A percentile compares a stretch with the other conserved stretches of the same genome.
These are phyloP conservation scores for Eumacrocentrus americanus DNA, from an alignment of 2,888 invertebrate species.

Conservation along the genomic window DNA sequence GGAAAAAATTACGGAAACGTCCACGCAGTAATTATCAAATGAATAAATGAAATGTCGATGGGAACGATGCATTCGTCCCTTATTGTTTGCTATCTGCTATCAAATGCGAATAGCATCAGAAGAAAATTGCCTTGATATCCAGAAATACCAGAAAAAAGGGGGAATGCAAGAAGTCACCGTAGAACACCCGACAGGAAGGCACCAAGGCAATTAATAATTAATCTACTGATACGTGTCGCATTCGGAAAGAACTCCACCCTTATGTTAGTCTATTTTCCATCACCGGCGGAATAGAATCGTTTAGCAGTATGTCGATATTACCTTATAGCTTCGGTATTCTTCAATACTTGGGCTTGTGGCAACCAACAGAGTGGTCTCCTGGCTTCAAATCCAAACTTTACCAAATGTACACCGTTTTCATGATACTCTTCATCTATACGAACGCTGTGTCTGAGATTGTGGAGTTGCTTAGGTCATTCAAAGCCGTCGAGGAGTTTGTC, in stretches of 20 bases:
- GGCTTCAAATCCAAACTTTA: slow-evolving; percentile 9
- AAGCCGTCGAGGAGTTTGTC: slow-evolving; percentile 2
- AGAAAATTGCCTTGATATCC: too few relatives aligned
- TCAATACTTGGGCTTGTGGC: slow-evolving; percentile 15
- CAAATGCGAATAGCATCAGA: too few relatives aligned
- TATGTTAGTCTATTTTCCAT: not conserved
- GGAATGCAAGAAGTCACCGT: too few relatives aligned
- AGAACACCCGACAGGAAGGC: too few relatives aligned
- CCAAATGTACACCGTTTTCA: slow-evolving; percentile 4
- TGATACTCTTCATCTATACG: not conserved
- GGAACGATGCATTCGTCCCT: too few relatives aligned
- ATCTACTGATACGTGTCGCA: too few relatives aligned
- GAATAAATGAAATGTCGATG: too few relatives aligned
- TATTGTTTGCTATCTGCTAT: too few relatives aligned
- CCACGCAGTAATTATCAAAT: too few relatives aligned
- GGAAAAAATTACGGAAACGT: too few relatives aligned
- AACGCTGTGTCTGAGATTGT: slow-evolving; percentile 3
- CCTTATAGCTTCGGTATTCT: slow-evolving; percentile 8
- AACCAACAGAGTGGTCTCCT: not conserved
- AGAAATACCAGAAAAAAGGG: not conserved
- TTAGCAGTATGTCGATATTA: not conserved
- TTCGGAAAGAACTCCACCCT: not conserved
- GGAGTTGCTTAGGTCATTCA: not conserved
- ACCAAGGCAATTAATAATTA: too few relatives aligned
- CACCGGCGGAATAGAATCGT: not conserved